Evolutionary conservation across 1,140 invertebrate genomes (phyloP).

Genomic region (Muscidifurax raptorellus): DNA sequence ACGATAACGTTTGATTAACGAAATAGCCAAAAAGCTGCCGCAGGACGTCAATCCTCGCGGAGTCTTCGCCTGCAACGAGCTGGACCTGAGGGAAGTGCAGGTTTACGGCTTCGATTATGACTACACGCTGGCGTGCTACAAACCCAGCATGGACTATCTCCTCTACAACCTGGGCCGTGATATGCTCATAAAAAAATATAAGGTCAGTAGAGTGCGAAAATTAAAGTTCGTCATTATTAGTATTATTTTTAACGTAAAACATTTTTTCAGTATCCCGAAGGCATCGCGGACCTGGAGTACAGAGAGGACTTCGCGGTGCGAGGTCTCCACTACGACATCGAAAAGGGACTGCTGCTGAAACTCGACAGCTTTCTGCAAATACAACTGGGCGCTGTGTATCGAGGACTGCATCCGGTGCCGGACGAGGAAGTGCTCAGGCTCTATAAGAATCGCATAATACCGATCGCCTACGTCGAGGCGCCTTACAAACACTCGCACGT

Average conservation of each 20-base stretch:
- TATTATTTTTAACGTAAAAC: conserved; percentile 17
- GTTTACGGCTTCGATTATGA: conserved; percentile 99
- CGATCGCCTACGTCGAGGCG: conserved; percentile 88
- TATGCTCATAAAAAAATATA: conserved; percentile 90
- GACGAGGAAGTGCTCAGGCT: conserved; percentile 90
- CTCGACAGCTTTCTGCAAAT: conserved; percentile 98
- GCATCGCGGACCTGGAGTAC: conserved; percentile 88
- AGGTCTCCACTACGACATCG: conserved; percentile 97
- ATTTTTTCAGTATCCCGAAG: conserved; percentile 88
- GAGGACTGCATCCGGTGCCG: conserved; percentile 86
- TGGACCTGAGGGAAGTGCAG: conserved; percentile 92
- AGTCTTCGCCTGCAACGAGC: conserved; percentile 98
- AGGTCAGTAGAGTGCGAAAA: conserved; percentile 77
- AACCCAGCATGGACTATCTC: conserved; percentile 91
- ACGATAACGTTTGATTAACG: neutral
- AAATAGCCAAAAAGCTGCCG: conserved; percentile 89
- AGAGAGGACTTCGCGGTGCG: conserved; percentile 93
- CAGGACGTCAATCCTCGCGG: conserved; percentile 89
- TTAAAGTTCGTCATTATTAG: conserved; percentile 22
- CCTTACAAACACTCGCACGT: conserved; percentile 73
- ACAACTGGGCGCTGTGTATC: conserved; percentile 95
- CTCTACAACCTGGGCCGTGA: conserved; percentile 94
- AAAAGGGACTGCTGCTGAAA: conserved; percentile 95
- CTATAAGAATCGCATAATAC: conserved; percentile 91
- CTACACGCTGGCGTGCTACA: conserved; percentile 98